phyloP scores from a whole-genome alignment of 2,888 invertebrate genomes.

The Mythimna ferrago region DNA sequence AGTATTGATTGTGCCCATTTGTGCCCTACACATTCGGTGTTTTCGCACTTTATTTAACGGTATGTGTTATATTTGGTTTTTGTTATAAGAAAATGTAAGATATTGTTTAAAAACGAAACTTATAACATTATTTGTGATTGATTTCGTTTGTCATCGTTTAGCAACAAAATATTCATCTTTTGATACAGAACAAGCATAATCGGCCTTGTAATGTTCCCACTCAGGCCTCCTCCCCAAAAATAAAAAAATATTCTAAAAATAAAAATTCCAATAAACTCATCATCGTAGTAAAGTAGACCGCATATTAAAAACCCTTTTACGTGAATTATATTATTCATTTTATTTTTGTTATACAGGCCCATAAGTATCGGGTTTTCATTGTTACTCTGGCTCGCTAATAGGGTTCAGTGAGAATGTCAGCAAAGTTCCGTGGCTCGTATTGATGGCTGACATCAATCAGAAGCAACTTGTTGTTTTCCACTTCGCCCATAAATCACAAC shows the following conservation, averaged over 20 bases:
- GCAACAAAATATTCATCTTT: too few species aligned
- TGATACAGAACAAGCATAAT: too few species aligned
- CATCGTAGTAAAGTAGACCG: not conserved
- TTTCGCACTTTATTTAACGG: constrained; percentile 16
- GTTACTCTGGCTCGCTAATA: constrained; percentile 28
- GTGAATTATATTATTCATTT: constrained; percentile 1
- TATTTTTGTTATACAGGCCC: not conserved
- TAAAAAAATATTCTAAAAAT: not conserved
- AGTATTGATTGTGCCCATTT: constrained; percentile 50
- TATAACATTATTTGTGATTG: too few species aligned
- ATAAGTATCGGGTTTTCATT: constrained; percentile 27
- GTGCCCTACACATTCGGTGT: constrained; percentile 18
- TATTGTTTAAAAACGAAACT: not conserved
- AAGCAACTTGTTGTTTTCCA: constrained; percentile 52
- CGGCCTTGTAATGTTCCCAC: too few species aligned
- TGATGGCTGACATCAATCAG: constrained; percentile 59
- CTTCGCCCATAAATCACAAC: constrained; percentile 37
- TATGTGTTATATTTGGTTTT: not conserved
- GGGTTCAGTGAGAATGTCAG: constrained; percentile 38
- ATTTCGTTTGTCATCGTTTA: too few species aligned
- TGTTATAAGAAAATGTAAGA: not conserved
- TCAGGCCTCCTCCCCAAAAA: not conserved
- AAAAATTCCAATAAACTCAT: not conserved
- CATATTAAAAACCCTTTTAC: not conserved
- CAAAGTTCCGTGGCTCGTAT: constrained; percentile 39